phyloP scores from a whole-genome alignment of 2,113 vertebrate genomes.

The Marmota flaviventris region DNA sequence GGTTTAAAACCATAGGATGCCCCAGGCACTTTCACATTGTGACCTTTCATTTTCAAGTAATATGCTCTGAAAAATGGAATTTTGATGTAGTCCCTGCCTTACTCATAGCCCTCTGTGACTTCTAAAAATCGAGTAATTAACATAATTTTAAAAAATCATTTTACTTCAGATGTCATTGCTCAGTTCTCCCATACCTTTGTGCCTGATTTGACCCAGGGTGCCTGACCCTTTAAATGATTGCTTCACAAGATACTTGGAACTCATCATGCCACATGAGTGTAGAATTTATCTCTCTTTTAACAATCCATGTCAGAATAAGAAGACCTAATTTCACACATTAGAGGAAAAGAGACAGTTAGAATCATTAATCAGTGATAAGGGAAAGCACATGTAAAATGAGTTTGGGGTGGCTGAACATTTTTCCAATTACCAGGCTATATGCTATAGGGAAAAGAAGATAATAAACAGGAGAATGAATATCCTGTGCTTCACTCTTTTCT shows the following conservation, averaged over 20 bases:
- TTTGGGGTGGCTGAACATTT: conserved; percentile 34
- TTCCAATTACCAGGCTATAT: background rate
- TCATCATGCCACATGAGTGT: background rate
- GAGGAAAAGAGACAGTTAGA: conserved; percentile 35
- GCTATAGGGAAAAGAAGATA: conserved; percentile 25
- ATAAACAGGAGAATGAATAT: background rate
- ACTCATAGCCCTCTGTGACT: conserved; percentile 25
- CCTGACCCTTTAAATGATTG: conserved; percentile 30
- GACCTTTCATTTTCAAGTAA: conserved; percentile 61
- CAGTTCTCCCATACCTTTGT: background rate
- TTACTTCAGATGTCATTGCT: background rate
- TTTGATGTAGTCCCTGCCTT: conserved; percentile 46
- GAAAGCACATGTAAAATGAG: conserved; percentile 65
- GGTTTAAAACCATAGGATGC: background rate
- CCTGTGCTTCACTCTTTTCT: background rate
- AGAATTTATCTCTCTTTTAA: conserved; percentile 62
- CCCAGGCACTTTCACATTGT: background rate
- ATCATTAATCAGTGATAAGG: conserved; percentile 53
- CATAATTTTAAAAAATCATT: conserved; percentile 5
- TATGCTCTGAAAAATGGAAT: conserved; percentile 19
- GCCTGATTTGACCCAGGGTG: conserved; percentile 31
- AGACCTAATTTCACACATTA: conserved; percentile 77
- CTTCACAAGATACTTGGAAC: background rate
- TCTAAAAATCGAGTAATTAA: conserved; percentile 67
- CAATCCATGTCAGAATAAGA: conserved; percentile 31